phyloP scores from a whole-genome alignment of 2,113 vertebrate genomes.

The Alligator mississippiensis region DNA sequence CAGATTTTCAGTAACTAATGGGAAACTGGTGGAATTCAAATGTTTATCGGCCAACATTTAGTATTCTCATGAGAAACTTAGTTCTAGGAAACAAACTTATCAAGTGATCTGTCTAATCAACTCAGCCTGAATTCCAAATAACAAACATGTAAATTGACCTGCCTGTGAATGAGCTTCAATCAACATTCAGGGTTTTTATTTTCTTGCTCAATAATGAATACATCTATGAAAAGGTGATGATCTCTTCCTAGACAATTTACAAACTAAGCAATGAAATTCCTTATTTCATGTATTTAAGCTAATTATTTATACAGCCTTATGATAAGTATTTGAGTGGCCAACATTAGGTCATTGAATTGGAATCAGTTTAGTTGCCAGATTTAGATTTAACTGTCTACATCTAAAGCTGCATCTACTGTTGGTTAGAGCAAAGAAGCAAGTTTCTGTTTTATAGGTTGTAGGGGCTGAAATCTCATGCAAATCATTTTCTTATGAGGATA shows the following conservation, averaged over 20 bases:
- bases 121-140: neutral
- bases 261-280: neutral
- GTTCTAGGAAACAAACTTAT: neutral
- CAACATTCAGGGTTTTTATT: neutral
- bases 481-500: neutral
- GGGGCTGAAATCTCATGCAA: neutral
- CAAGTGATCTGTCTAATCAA: neutral
- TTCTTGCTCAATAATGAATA: neutral
- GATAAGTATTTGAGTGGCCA: neutral
- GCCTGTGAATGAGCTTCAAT: neutral
- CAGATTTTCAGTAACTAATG: neutral
- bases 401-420: neutral
- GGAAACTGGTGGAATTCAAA: neutral
- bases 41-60: neutral
- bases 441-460: neutral
- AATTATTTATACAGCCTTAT: neutral
- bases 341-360: neutral
- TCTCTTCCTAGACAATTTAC: neutral
- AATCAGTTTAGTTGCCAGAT: neutral
- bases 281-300: neutral
- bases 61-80: neutral
- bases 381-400: neutral
- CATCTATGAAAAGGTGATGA: neutral
- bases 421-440: neutral
- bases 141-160: fast-evolving